Evolutionary conservation across 2,797 vertebrate genomes (phyloP).

Genomic region (Catharus ustulatus): DNA sequence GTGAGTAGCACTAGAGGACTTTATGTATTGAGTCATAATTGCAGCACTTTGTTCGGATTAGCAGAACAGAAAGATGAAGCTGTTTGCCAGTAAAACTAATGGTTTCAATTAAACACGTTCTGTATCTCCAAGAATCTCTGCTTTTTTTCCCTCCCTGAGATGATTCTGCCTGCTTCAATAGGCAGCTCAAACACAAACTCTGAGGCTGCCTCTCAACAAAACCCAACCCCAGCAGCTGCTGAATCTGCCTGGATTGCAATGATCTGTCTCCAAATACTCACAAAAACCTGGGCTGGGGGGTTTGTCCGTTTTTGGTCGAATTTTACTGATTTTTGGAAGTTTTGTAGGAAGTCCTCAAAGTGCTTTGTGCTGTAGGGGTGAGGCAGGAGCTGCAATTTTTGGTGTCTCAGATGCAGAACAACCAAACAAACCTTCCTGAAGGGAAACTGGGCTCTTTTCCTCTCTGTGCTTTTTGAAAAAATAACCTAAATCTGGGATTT

Average conservation of each 20-base stretch:
- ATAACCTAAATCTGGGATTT: rapidly evolving
- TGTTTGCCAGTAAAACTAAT: conserved; percentile 57
- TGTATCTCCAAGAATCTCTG: conserved; percentile 1
- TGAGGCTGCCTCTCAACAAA: background rate
- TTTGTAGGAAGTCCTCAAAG: background rate
- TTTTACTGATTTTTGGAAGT: background rate
- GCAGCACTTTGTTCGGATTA: conserved; percentile 72
- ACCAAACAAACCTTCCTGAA: background rate
- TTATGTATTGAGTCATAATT: conserved; percentile 67
- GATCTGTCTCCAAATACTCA: background rate
- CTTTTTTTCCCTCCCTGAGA: background rate
- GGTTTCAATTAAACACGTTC: conserved; percentile 20
- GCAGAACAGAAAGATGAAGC: conserved; percentile 60
- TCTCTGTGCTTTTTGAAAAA: background rate
- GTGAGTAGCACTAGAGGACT: conserved; percentile 46
- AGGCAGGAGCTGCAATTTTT: background rate
- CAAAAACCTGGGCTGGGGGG: background rate
- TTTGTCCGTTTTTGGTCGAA: background rate
- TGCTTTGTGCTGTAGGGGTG: rapidly evolving
- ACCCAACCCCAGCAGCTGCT: background rate
- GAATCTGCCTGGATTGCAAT: background rate
- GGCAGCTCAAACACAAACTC: background rate
- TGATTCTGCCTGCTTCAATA: background rate
- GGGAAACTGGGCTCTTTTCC: rapidly evolving
- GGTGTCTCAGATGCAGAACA: rapidly evolving